Evolutionary conservation across 2,888 invertebrate species (phyloP).

Genomic region (Archips crataeganus): DNA sequence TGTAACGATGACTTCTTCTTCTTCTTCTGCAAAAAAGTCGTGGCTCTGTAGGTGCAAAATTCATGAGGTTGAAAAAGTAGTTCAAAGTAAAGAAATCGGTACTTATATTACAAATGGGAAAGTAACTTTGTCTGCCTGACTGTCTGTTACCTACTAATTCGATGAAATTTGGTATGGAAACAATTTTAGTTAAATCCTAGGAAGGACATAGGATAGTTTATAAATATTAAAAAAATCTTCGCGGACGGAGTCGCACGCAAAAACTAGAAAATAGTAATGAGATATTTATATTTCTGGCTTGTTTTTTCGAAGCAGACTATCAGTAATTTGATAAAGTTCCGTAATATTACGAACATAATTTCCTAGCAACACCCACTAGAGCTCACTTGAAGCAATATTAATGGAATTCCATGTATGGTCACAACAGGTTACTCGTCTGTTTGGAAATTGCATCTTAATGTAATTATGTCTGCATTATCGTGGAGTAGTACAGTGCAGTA

Average conservation of each 20-base stretch:
- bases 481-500: slow-evolving; percentile 54
- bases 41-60: background rate
- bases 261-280: background rate
- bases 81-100: background rate
- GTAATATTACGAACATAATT: slow-evolving; percentile 51
- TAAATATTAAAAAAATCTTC: no score
- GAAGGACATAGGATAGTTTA: no score
- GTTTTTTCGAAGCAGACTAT: background rate
- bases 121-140: no score
- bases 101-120: no score
- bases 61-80: slow-evolving; percentile 8
- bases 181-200: no score
- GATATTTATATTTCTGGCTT: no score
- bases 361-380: slow-evolving; percentile 57
- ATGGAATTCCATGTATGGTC: slow-evolving; percentile 68
- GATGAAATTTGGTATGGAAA: no score
- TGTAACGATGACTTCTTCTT: background rate
- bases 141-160: no score
- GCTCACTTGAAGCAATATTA: slow-evolving; percentile 60
- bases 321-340: slow-evolving; percentile 47
- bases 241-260: no score
- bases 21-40: slow-evolving; percentile 10
- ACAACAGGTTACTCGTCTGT: slow-evolving; percentile 64
- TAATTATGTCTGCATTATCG: slow-evolving; percentile 67
- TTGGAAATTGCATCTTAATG: slow-evolving; percentile 59